Evolutionary conservation across 1,140 invertebrate species (phyloP).

Genomic region (Steinernema khuongi): DNA sequence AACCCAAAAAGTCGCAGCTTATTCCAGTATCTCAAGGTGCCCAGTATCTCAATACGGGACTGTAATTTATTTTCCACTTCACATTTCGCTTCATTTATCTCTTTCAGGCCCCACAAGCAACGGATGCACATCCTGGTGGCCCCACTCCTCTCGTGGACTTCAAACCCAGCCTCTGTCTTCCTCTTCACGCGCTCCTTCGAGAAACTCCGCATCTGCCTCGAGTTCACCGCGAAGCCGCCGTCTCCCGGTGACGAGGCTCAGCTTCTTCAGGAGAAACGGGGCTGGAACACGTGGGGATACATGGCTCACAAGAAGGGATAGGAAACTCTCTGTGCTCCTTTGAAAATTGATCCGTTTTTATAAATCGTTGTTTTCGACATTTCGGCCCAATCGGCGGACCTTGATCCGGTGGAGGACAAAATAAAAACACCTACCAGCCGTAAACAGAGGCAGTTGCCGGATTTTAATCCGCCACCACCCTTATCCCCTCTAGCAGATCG

Average conservation of each 20-base stretch:
- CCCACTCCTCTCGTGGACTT: constrained; percentile 21
- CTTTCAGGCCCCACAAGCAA: constrained; percentile 23
- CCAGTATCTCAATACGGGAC: too few relatives aligned
- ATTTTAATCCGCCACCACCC: too few relatives aligned
- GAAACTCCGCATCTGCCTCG: constrained; percentile 21
- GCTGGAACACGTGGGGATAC: not conserved
- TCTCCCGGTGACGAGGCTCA: not conserved
- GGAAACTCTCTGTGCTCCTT: too few relatives aligned
- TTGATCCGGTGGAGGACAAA: too few relatives aligned
- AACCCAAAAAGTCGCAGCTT: not conserved
- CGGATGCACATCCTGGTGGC: constrained; percentile 27
- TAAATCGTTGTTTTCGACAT: too few relatives aligned
- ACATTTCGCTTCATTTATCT: not conserved
- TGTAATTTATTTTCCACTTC: too few relatives aligned
- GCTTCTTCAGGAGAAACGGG: not conserved
- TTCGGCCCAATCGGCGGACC: too few relatives aligned
- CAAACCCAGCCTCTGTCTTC: constrained; percentile 17
- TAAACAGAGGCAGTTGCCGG: too few relatives aligned
- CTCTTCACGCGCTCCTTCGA: constrained; percentile 4
- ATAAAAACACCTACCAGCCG: too few relatives aligned
- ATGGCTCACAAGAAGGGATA: not conserved
- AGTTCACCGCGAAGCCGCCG: not conserved
- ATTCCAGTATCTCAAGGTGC: too few relatives aligned
- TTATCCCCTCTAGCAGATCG: too few relatives aligned
- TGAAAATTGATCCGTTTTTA: too few relatives aligned